Percentiles rank a stretch among this genome's conserved stretches.
phyloP scores from a whole-genome alignment of 2,113 vertebrate genomes.

The Phasianus colchicus region DNA sequence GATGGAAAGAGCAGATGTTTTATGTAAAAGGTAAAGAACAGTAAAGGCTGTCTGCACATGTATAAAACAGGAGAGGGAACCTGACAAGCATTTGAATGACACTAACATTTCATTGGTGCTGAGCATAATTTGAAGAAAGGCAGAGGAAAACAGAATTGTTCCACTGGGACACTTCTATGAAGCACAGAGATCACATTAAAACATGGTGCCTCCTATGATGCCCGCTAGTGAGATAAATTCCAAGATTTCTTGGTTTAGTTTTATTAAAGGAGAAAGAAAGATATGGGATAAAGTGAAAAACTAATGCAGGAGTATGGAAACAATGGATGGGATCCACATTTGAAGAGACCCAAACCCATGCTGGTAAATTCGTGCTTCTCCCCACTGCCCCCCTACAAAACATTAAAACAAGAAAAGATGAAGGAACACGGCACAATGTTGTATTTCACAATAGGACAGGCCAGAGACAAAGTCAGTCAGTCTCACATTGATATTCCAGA shows the following conservation, averaged over 20 bases:
- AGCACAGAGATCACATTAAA: neutral
- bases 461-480: neutral
- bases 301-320: accelerated
- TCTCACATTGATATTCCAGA: neutral
- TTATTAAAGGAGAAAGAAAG: neutral
- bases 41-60: neutral
- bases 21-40: neutral
- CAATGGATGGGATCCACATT: neutral
- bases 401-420: neutral
- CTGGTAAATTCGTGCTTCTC: neutral
- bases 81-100: neutral
- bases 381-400: neutral
- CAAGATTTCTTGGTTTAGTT: neutral
- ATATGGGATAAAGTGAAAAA: neutral
- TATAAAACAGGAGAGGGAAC: neutral
- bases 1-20: neutral
- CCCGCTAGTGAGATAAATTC: neutral
- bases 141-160: accelerated
- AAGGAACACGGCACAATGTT: neutral
- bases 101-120: neutral
- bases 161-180: accelerated
- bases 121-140: accelerated
- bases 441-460: accelerated
- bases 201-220: neutral
- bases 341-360: neutral